A percentile compares a stretch with the other conserved stretches of the same genome.
Evolutionary conservation across 2,888 invertebrate genomes (phyloP).

Genomic region (Ellobium chinense): DNA sequence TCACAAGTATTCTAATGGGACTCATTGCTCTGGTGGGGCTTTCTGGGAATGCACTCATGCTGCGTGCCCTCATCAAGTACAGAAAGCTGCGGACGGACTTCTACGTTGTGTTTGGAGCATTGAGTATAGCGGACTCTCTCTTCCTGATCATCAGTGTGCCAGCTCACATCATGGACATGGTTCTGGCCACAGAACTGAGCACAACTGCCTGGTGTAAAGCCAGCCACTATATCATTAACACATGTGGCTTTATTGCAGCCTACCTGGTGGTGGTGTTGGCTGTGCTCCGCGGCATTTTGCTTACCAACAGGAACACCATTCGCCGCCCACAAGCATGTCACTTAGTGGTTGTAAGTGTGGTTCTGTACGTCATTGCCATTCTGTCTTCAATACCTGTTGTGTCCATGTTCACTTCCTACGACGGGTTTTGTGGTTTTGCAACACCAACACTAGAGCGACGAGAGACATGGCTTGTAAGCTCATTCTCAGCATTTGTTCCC

Average conservation of each 20-base stretch:
- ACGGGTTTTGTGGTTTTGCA: slow-evolving; percentile 36
- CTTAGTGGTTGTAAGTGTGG: slow-evolving; percentile 54
- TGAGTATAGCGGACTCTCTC: slow-evolving; percentile 64
- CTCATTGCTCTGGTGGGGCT: slow-evolving; percentile 66
- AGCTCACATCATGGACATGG: slow-evolving; percentile 59
- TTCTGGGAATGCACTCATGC: slow-evolving; percentile 65
- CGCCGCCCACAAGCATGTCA: slow-evolving; percentile 7
- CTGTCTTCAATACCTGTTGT: slow-evolving; percentile 64
- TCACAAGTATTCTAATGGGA: slow-evolving; percentile 63
- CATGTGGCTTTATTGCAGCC: slow-evolving; percentile 48
- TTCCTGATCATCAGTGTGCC: slow-evolving; percentile 62
- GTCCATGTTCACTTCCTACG: slow-evolving; percentile 28
- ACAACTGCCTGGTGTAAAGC: slow-evolving; percentile 63
- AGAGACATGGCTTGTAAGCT: slow-evolving; percentile 49
- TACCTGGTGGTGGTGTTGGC: slow-evolving; percentile 68
- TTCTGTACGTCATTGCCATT: slow-evolving; percentile 60
- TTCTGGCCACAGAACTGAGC: slow-evolving; percentile 53
- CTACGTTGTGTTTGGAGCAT: slow-evolving; percentile 65
- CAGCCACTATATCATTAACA: slow-evolving; percentile 49
- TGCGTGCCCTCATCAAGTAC: slow-evolving; percentile 62
- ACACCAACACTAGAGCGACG: background rate
- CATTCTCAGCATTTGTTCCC: slow-evolving; percentile 66
- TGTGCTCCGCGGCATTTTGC: slow-evolving; percentile 65
- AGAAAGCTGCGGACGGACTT: slow-evolving; percentile 60
- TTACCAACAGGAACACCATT: slow-evolving; percentile 41